phyloP scores from a whole-genome alignment of 2,113 vertebrate species.

The Brachionichthys hirsutus region DNA sequence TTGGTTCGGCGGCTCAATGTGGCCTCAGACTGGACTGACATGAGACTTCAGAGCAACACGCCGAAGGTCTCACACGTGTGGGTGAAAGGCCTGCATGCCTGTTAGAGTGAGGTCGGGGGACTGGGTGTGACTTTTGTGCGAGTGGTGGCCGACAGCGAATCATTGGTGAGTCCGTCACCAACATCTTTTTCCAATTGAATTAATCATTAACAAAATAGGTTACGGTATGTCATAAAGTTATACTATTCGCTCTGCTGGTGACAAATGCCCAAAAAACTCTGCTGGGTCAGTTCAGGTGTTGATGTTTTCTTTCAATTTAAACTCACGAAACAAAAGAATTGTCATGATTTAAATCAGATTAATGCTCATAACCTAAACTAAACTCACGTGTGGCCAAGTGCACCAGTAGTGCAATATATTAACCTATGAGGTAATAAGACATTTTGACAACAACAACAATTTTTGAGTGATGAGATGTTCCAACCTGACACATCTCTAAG shows the following conservation, averaged over 20 bases:
- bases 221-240: constrained; percentile 3
- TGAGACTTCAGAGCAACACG: too few species aligned
- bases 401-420: too few species aligned
- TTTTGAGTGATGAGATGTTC: too few species aligned
- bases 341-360: too few species aligned
- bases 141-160: constrained; percentile 15
- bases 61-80: not conserved
- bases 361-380: too few species aligned
- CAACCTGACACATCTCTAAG: too few species aligned
- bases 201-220: not conserved
- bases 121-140: constrained; percentile 11
- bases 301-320: constrained; percentile 18
- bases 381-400: too few species aligned
- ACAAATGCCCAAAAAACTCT: not conserved
- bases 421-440: too few species aligned
- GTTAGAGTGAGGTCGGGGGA: constrained; percentile 16
- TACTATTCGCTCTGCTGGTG: constrained; percentile 4
- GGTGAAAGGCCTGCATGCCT: too few species aligned
- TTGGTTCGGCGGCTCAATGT: too few species aligned
- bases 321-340: not conserved
- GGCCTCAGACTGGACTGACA: too few species aligned
- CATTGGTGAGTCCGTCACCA: not conserved
- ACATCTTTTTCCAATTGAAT: constrained; percentile 8
- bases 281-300: constrained; percentile 20
- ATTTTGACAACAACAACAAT: too few species aligned